A percentile compares a stretch with the other conserved stretches of the same genome.
phyloP scores from a whole-genome alignment of 2,888 invertebrate genomes.

The Temnothorax ravouxi region DNA sequence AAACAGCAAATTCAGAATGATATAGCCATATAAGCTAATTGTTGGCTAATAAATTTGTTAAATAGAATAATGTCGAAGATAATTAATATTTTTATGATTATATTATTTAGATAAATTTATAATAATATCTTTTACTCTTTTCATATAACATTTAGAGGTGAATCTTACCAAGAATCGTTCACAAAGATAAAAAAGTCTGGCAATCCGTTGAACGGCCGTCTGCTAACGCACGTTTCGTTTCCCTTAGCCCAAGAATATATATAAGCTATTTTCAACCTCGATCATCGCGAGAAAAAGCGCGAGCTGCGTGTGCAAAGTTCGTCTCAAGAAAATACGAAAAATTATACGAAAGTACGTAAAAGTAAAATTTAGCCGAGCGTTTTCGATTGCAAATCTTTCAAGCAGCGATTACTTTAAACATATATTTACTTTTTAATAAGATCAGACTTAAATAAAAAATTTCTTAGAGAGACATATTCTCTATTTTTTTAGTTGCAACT shows the following conservation, averaged over 20 bases:
- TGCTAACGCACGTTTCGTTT: conserved; percentile 35
- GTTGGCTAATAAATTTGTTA: neutral
- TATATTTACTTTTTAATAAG: neutral
- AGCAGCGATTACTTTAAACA: neutral
- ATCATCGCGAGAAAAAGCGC: conserved; percentile 36
- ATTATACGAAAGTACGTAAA: neutral
- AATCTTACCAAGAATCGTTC: neutral
- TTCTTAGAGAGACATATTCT: neutral
- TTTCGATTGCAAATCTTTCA: neutral
- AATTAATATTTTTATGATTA: neutral
- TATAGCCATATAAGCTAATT: neutral
- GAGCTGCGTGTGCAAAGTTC: neutral
- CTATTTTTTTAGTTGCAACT: neutral
- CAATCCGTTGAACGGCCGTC: neutral
- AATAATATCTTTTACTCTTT: neutral
- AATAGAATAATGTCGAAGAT: neutral
- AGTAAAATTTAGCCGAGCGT: neutral
- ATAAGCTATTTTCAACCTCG: conserved; percentile 49
- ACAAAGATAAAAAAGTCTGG: conserved; percentile 14
- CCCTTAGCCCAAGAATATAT: conserved; percentile 33
- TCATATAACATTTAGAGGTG: neutral
- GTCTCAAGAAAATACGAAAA: conserved; percentile 31
- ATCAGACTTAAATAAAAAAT: neutral
- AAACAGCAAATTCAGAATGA: neutral
- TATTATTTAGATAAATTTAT: neutral